Evolutionary conservation across 2,888 invertebrate genomes (phyloP), one percentile per base, ranked within the genome.

Genomic region (Noctua pronuba): DNA sequence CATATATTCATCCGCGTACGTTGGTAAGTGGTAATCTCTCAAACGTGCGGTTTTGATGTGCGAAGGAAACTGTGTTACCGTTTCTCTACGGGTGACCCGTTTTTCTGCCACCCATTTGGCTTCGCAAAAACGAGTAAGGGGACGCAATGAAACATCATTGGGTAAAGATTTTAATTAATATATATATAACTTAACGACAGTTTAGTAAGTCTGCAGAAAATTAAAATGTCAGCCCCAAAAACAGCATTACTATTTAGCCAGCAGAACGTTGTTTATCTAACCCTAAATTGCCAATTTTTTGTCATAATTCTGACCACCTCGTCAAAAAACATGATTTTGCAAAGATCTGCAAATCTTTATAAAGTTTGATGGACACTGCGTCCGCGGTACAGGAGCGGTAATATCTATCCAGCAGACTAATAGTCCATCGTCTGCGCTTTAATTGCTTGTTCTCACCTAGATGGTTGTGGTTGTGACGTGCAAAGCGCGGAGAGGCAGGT

Each of bases 391-490:
- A 10, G 18, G 28, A 58, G 10, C 31, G 28, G 28, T 60, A 0
- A 28, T 18, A 13, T 31, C 58, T 58, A n/a, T 28, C 2, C 28
- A 58, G 10, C 31, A 8, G 28, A 21, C 4, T 18, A 18, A 16
- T 28, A 58, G 16, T 58, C 18, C 21, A 10, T 8, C 8, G 31
- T 60, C 8, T 10, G 35, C 35, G 11, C 62, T 62, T 2, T 21
- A 60, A 31, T 35, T 8, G 28, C 7, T 24, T 1, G 1, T 65
- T 64, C 94, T 94, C 86, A 96, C 96, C 93, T 28, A 94, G 94
- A 90, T 98, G 98, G 83, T 98, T 98, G 91, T 98, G 97, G 91
- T 99, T 98, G 88, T 98, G 97, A 68, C 98, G 97, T 89, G 98
- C 98, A 89, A 96, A 96, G 75, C 96, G 98, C 97, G 86, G 98